Conservation (phyloP, 2,113 vertebrate genomes). For the Alethe diademata region DNA sequence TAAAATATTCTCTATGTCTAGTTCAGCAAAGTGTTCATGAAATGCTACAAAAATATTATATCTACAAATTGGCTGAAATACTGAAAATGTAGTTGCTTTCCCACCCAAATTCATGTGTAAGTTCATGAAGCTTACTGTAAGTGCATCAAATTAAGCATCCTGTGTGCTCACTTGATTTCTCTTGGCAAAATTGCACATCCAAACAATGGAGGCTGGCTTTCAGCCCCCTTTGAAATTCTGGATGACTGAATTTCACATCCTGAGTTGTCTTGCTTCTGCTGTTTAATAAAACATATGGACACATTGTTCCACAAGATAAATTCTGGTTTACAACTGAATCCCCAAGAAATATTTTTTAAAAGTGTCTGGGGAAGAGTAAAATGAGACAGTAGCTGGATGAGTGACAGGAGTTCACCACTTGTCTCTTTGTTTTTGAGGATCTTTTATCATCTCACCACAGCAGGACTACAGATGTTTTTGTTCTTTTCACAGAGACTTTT, state of each 20-base stretch:
- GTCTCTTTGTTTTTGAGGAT: constrained; percentile 2
- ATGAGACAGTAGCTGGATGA: not conserved
- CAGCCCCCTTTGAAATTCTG: not conserved
- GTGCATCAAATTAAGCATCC: not conserved
- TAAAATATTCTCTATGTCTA: not conserved
- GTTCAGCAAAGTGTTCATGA: not conserved
- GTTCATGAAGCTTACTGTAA: not conserved
- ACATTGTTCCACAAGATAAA: constrained; percentile 24
- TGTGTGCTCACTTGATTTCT: not conserved
- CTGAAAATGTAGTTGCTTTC: not conserved
- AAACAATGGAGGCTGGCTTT: not conserved
- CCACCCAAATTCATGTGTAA: not conserved
- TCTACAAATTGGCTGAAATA: not conserved
- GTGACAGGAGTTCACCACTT: not conserved
- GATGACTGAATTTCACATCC: not conserved
- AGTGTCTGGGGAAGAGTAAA: constrained; percentile 4
- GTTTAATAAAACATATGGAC: constrained; percentile 41
- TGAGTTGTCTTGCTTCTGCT: not conserved
- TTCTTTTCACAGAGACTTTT: constrained; percentile 2
- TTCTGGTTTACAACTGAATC: constrained; percentile 20
- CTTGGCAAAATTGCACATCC: not conserved
- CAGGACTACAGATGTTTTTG: not conserved
- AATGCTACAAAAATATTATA: not conserved
- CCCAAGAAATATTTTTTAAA: not conserved
- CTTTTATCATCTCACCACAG: not conserved